Evolutionary conservation across 2,797 vertebrate genomes (phyloP), one percentile per base, ranked within the genome.

Genomic region (Choloepus didactylus): DNA sequence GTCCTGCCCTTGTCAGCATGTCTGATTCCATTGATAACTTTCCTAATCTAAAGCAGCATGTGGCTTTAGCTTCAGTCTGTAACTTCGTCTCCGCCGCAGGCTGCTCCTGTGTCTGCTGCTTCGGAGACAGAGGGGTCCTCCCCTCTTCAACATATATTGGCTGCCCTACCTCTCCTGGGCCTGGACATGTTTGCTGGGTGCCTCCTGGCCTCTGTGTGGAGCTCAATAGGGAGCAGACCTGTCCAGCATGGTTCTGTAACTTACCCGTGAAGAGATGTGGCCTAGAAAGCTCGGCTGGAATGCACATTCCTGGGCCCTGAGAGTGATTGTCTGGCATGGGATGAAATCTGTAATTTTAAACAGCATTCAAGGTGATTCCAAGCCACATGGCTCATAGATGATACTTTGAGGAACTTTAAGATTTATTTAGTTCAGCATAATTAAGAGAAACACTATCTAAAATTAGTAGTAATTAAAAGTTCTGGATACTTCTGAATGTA

Each of bases 401-500:
- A 21, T 2, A 21, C 18, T 60, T 31, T 14, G 67, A n/a, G 64
- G 56, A 29, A 25, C 31, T 66, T 6, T 11, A 27, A 56, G 67
- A 38, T 21, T 25, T 51, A 29, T 35, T 75, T 64, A 14, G 18
- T 41, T 73, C 11, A 38, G 82, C 56, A 19, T 21, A 51, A 27
- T 54, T 38, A 9, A 85, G 76, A 44, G 46, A 35, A 23, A 18
- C 21, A 2, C 7, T 10, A 7, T 5, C 12, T 10, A 16, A 62
- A 6, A 8, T 4, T 25, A 56, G 44, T 7, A 56, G 23, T 44
- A 35, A 44, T 38, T 31, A 5, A 41, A 38, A 35, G 27, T 8
- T 1, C 10, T 0, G 18, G 54, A 29, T 56, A 10, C 6, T 5
- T 12, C 29, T 67, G 12, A 18, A 0, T 11, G 27, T 5, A 0